A percentile compares a stretch with the other conserved stretches of the same genome.
Evolutionary conservation across 2,797 vertebrate genomes (phyloP).

Genomic region (Peromyscus eremicus): DNA sequence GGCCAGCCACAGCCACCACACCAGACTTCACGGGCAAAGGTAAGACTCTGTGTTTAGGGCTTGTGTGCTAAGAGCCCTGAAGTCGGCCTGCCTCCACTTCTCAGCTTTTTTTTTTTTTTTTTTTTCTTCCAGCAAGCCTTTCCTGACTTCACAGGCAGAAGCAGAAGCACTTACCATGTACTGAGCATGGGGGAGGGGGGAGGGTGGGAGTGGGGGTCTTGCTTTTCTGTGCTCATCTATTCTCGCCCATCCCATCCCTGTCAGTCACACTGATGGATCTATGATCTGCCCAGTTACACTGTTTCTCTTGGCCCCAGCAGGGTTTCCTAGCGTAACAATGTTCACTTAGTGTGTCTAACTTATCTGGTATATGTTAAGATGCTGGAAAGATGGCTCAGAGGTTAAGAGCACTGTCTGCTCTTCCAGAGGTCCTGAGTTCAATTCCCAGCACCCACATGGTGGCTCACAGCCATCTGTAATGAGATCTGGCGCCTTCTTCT

Average conservation of each 20-base stretch:
- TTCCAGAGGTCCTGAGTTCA: no score
- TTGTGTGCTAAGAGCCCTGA: not conserved
- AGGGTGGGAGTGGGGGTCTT: not conserved
- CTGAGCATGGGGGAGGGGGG: not conserved
- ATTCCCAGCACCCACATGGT: no score
- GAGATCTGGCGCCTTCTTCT: no score
- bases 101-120: not conserved
- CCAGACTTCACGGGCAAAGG: conserved; percentile 56
- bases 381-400: no score
- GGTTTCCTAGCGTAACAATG: not conserved
- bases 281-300: not conserved
- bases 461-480: no score
- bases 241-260: not conserved
- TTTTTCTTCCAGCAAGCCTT: not conserved
- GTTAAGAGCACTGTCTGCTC: no score
- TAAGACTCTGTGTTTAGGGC: conserved; percentile 25
- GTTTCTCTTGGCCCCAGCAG: not conserved
- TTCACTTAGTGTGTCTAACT: not conserved
- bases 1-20: conserved; percentile 34
- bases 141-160: conserved; percentile 9
- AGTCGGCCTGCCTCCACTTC: not conserved
- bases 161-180: not conserved
- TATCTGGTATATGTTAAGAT: not conserved
- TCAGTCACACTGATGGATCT: not conserved
- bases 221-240: not conserved